These are phyloP conservation scores for Ceriagrion tenellum DNA, from an alignment of 2,888 invertebrate genomes.

Conservation along the genomic window DNA sequence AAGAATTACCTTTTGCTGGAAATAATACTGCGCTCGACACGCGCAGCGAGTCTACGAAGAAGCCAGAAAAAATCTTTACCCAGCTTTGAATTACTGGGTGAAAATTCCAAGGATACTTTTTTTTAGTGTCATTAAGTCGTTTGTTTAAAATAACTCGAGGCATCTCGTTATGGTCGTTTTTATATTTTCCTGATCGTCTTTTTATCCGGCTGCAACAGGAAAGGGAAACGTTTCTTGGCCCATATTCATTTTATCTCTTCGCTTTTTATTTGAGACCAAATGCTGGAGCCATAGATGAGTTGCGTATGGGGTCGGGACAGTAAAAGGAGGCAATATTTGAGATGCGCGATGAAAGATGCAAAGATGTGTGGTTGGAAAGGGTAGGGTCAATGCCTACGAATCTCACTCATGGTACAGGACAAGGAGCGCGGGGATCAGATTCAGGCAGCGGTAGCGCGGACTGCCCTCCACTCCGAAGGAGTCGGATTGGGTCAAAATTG, in stretches of 20 bases:
- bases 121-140: background rate
- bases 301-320: background rate
- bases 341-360: background rate
- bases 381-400: background rate
- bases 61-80: background rate
- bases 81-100: background rate
- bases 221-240: background rate
- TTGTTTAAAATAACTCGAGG: background rate
- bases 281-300: background rate
- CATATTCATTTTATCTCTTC: conserved; percentile 1
- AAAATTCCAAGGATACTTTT: background rate
- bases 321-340: background rate
- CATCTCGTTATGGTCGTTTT: background rate
- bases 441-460: background rate
- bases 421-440: background rate
- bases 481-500: no score
- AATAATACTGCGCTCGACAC: background rate
- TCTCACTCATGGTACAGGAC: background rate
- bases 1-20: no score
- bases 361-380: background rate
- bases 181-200: background rate
- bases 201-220: background rate
- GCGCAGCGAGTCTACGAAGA: background rate
- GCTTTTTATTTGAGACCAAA: background rate
- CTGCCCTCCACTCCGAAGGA: no score